phyloP scores from a whole-genome alignment of 1,140 invertebrate genomes.

The Trachelipus rathkii region DNA sequence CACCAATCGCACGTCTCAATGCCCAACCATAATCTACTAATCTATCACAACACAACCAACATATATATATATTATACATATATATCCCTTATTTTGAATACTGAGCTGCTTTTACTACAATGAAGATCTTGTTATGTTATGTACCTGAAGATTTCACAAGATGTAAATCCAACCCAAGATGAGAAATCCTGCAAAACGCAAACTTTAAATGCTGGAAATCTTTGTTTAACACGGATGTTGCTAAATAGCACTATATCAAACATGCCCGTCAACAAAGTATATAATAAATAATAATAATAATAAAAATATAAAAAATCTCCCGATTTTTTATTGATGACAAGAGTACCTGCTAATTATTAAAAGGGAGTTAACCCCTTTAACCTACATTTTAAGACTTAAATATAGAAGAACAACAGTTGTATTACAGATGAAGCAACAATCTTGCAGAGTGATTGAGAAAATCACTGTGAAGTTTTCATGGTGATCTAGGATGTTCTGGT shows the following conservation, averaged over 20 bases:
- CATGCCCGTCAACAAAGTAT: constrained; percentile 41
- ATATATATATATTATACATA: no score
- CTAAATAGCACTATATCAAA: constrained; percentile 40
- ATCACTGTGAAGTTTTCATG: constrained; percentile 36
- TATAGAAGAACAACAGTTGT: constrained; percentile 2
- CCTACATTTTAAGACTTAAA: neutral
- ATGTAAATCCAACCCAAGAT: constrained; percentile 36
- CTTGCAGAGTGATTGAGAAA: constrained; percentile 34
- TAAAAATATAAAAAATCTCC: neutral
- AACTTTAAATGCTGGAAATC: constrained; percentile 38
- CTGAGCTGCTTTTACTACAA: neutral
- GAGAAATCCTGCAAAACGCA: constrained; percentile 43
- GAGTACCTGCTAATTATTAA: constrained; percentile 38
- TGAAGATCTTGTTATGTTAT: constrained; percentile 12
- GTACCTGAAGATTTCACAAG: constrained; percentile 40
- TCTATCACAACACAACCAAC: no score
- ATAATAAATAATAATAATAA: neutral
- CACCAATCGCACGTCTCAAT: no score
- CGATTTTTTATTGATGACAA: constrained; percentile 27
- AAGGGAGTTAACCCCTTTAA: neutral
- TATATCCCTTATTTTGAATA: no score
- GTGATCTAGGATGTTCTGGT: constrained; percentile 23
- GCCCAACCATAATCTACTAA: no score
- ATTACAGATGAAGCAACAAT: neutral
- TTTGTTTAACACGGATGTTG: constrained; percentile 24